These are phyloP conservation scores for Amphipoea lucens DNA, from an alignment of 2,888 invertebrate species.

Conservation along the genomic window DNA sequence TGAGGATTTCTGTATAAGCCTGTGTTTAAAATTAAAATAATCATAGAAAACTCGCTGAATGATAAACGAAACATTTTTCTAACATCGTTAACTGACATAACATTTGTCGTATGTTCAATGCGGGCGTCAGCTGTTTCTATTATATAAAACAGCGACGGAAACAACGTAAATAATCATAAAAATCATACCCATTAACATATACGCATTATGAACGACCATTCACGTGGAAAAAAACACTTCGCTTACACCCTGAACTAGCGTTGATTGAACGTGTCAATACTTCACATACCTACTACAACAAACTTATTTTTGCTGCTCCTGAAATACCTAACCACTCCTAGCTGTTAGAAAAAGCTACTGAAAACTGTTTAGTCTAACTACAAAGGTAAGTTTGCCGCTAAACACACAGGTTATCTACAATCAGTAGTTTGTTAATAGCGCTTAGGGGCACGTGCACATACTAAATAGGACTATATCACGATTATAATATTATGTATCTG, in stretches of 20 bases:
- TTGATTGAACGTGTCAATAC: conserved; percentile 79
- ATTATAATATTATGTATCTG: conserved; percentile 45
- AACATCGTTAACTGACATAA: neutral
- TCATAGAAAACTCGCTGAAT: neutral
- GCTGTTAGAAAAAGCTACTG: conserved; percentile 15
- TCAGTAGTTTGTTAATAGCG: conserved; percentile 74
- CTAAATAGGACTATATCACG: conserved; percentile 61
- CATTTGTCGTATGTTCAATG: conserved; percentile 24
- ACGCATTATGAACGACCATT: conserved; percentile 67
- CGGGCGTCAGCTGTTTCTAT: conserved; percentile 35
- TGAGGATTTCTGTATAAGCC: conserved; percentile 33
- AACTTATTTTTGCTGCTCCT: conserved; percentile 59
- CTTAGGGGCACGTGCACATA: conserved; percentile 66
- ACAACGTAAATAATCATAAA: conserved; percentile 45
- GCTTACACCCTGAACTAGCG: conserved; percentile 69
- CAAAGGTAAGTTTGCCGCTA: conserved; percentile 60
- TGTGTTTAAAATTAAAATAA: conserved; percentile 36
- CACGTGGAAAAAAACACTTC: conserved; percentile 71
- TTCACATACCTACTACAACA: conserved; percentile 64
- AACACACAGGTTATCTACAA: conserved; percentile 77
- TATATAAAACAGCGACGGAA: conserved; percentile 8
- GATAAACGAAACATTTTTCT: conserved; percentile 27
- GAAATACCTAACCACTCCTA: conserved; percentile 25
- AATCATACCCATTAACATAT: conserved; percentile 54
- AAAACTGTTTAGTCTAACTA: conserved; percentile 21